Evolutionary conservation across 2,113 vertebrate species (phyloP).

Genomic region (Amphiprion ocellaris): DNA sequence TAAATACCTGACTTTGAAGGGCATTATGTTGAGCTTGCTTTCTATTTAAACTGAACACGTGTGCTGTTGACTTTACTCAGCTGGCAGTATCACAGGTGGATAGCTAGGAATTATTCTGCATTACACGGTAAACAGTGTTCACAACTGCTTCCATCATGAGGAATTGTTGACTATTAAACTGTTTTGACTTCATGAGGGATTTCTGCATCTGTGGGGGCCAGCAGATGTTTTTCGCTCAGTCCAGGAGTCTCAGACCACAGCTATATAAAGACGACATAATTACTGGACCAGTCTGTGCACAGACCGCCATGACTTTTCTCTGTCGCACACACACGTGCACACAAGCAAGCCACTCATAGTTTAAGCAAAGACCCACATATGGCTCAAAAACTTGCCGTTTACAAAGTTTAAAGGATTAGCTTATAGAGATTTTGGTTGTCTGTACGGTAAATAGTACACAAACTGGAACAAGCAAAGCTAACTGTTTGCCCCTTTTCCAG

Average conservation of each 20-base stretch:
- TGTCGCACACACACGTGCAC: slow-evolving; percentile 4
- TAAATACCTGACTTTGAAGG: slow-evolving; percentile 1
- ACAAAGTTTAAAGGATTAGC: background rate
- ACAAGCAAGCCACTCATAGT: slow-evolving; percentile 27
- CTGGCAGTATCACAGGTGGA: background rate
- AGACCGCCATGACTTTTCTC: slow-evolving; percentile 51
- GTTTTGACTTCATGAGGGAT: slow-evolving; percentile 31
- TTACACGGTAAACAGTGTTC: background rate
- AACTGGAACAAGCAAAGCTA: background rate
- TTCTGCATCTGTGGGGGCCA: slow-evolving; percentile 39
- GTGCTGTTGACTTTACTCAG: background rate
- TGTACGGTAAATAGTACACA: background rate
- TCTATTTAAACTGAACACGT: slow-evolving; percentile 8
- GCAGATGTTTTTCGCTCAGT: slow-evolving; percentile 73
- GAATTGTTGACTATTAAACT: background rate
- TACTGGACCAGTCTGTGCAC: slow-evolving; percentile 71
- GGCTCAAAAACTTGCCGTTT: slow-evolving; percentile 5
- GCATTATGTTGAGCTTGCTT: background rate
- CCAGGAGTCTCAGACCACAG: slow-evolving; percentile 71
- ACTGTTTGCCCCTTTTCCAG: background rate
- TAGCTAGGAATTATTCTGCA: background rate
- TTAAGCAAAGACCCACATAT: slow-evolving; percentile 28
- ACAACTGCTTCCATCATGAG: background rate
- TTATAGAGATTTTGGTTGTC: background rate
- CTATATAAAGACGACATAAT: slow-evolving; percentile 80